These are phyloP conservation scores for Anthoscopus minutus DNA, from an alignment of 2,113 vertebrate genomes.

Conservation along the genomic window DNA sequence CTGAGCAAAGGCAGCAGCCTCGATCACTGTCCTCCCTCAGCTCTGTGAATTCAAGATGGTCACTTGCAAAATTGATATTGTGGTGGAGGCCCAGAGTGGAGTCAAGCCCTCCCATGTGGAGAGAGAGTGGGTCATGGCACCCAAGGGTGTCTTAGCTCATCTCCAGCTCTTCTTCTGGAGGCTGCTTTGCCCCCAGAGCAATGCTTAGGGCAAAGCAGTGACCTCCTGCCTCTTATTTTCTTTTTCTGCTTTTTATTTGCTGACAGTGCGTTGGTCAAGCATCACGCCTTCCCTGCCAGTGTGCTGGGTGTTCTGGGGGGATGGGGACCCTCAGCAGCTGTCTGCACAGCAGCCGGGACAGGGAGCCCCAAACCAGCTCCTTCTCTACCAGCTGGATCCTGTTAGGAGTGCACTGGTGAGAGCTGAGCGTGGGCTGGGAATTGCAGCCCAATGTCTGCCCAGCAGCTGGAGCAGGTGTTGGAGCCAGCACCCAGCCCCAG, in stretches of 20 bases:
- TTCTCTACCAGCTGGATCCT: neutral
- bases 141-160: neutral
- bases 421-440: neutral
- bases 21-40: neutral
- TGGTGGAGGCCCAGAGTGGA: neutral
- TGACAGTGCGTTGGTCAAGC: neutral
- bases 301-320: rapidly evolving
- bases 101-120: neutral
- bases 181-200: neutral
- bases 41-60: neutral
- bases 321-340: neutral
- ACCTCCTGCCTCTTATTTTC: neutral
- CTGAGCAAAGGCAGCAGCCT: neutral
- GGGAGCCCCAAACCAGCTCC: neutral
- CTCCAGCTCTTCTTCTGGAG: neutral
- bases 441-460: neutral
- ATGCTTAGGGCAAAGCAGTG: neutral
- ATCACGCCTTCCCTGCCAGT: rapidly evolving
- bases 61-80: neutral
- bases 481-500: neutral
- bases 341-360: neutral
- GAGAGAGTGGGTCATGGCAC: neutral
- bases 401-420: neutral
- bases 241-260: neutral
- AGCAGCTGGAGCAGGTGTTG: neutral